These are phyloP conservation scores for Ladona fulva DNA, from an alignment of 1,140 invertebrate genomes.

Conservation along the genomic window DNA sequence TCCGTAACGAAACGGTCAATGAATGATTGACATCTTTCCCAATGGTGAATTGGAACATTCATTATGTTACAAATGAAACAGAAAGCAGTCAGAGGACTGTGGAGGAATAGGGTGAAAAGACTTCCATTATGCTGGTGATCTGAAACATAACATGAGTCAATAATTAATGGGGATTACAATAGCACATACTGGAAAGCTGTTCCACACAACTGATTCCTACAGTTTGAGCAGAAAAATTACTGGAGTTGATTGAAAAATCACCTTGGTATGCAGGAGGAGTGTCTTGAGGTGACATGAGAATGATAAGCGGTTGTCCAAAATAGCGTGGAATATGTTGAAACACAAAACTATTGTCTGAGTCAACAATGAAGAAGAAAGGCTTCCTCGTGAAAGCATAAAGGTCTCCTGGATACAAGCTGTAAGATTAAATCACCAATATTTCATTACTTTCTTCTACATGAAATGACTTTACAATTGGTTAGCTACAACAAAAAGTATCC, in stretches of 20 bases:
- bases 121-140: constrained; percentile 87
- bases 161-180: neutral
- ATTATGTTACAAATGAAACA: constrained; percentile 86
- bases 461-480: too few species aligned
- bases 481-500: too few species aligned
- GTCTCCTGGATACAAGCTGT: constrained; percentile 84
- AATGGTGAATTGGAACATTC: constrained; percentile 73
- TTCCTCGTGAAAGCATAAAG: constrained; percentile 84
- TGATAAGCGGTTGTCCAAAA: constrained; percentile 90
- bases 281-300: constrained; percentile 89
- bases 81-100: constrained; percentile 86
- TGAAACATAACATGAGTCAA: constrained; percentile 42
- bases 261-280: constrained; percentile 74
- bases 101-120: constrained; percentile 89
- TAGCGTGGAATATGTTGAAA: constrained; percentile 87
- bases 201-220: too few species aligned
- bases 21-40: constrained; percentile 82
- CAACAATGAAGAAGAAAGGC: constrained; percentile 87
- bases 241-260: constrained; percentile 33
- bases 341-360: constrained; percentile 90
- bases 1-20: constrained; percentile 86
- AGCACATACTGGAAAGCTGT: neutral
- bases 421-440: constrained; percentile 23
- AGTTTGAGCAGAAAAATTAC: neutral
- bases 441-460: too few species aligned